A percentile compares a stretch with the other conserved stretches of the same genome.
phyloP scores from a whole-genome alignment of 2,888 invertebrate genomes.

The Hecatera dysodea region DNA sequence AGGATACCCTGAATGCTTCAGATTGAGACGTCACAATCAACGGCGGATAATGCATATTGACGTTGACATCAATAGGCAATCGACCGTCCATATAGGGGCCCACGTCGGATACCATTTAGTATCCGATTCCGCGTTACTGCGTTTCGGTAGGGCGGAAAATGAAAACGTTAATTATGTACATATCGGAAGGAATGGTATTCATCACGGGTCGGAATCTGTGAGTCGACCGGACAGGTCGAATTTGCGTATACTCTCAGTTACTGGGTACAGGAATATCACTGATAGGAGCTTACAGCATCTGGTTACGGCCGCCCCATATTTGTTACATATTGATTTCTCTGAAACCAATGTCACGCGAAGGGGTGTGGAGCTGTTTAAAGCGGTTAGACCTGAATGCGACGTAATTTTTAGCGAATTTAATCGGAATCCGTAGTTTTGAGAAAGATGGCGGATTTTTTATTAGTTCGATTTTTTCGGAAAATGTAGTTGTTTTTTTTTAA shows the following conservation, averaged over 20 bases:
- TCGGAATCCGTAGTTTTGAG: background rate
- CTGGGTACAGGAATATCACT: conserved; percentile 92
- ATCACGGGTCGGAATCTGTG: conserved; percentile 50
- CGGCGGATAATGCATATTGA: conserved; percentile 30
- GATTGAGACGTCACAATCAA: background rate
- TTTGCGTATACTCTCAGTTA: conserved; percentile 87
- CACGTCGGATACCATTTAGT: conserved; percentile 69
- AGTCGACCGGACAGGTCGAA: conserved; percentile 83
- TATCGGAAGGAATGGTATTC: conserved; percentile 69
- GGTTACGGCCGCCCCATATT: conserved; percentile 90
- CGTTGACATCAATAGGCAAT: conserved; percentile 14
- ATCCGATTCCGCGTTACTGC: conserved; percentile 78
- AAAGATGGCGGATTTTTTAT: background rate
- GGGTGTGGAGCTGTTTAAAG: conserved; percentile 92
- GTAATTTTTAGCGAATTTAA: conserved; percentile 75
- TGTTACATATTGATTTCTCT: conserved; percentile 92
- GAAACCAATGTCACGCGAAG: conserved; percentile 92
- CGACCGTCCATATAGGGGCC: background rate
- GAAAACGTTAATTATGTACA: conserved; percentile 79
- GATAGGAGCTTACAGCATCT: conserved; percentile 92
- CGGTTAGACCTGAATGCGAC: conserved; percentile 91
- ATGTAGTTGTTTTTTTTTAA: too few relatives aligned
- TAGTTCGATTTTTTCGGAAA: background rate
- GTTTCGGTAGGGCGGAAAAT: conserved; percentile 80
- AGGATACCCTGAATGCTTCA: background rate